Base-by-base conservation (phyloP, 1,140 invertebrate species). In the Papilio glaucus region DNA sequence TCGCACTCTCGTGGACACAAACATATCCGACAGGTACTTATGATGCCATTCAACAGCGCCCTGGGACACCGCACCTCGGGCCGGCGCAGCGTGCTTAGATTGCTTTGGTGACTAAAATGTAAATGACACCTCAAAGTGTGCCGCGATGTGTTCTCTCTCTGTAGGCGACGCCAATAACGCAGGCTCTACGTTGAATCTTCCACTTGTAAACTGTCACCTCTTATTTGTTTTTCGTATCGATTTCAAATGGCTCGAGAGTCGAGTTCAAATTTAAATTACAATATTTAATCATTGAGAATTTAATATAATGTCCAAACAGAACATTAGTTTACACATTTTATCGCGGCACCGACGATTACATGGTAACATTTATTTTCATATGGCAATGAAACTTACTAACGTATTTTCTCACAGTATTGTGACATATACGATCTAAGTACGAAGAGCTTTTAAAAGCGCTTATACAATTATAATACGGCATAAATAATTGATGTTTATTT, bases 241-340 rank as follows among this genome's bases (percentile, higher is more conserved):
- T 82, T 82, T 83, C 72, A 68, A 82, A 83, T 86, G 73, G 67
- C 6, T n/a, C 6, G 13, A 69, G 18, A 79, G 76, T 77, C 71
- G 65, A 73, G 72, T 80, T 71, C 77, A 74, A 73, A 79, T 71
- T 80, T 77, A 83, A 85, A 85, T 84, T 86, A 86, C 80, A 80
- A 74, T 78, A 69, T 85, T 85, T 84, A 79, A 87, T 83, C 79
- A 83, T 80, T 21, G 73, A 83, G 76, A 81, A 83, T 84, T 87
- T 85, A 87, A 86, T 86, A 79, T 79, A 81, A 85, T 77, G 77
- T 75, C 76, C 73, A 80, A 76, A 80, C 76, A 80, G 53, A 73
- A 71, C 73, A 38, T 75, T 77, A 73, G n/a, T 84, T 75, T 79
- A 80, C 82, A 74, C 38, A 75, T 82, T 80, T 82, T 80, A 79